phyloP scores from a whole-genome alignment of 2,888 invertebrate genomes.

The Colletes collaris region DNA sequence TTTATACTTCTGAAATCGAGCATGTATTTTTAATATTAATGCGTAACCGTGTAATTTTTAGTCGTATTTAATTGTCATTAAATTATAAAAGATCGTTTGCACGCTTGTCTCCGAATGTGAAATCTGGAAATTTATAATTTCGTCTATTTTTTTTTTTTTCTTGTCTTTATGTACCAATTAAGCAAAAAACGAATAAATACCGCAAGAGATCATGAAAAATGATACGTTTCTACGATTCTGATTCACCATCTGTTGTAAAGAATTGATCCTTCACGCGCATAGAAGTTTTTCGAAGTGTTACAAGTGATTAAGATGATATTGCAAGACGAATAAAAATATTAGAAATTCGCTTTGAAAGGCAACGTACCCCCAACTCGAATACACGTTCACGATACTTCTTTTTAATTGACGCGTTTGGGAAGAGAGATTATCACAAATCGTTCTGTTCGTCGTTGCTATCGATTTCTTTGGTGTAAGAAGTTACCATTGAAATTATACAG shows the following conservation, averaged over 20 bases:
- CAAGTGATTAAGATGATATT: not conserved
- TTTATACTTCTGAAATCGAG: slow-evolving; percentile 14
- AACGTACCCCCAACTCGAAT: no score
- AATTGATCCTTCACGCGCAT: not conserved
- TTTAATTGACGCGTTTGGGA: slow-evolving; percentile 4
- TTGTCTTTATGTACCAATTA: slow-evolving; percentile 9
- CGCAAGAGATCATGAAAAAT: not conserved
- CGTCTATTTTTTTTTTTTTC: no score
- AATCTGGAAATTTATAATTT: not conserved
- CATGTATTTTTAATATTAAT: slow-evolving; percentile 21
- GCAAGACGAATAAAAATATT: not conserved
- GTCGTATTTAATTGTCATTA: slow-evolving; percentile 2
- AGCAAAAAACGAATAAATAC: slow-evolving; percentile 18
- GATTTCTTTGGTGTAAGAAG: slow-evolving; percentile 10
- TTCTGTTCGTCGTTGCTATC: not conserved
- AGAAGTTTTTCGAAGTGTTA: not conserved
- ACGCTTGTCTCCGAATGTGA: not conserved
- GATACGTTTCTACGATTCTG: not conserved
- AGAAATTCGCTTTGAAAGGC: no score
- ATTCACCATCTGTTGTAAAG: not conserved
- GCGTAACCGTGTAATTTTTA: slow-evolving; percentile 11
- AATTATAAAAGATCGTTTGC: slow-evolving; percentile 13
- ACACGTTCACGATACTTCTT: no score
- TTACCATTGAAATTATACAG: slow-evolving; percentile 11
- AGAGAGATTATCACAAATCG: slow-evolving; percentile 20